Conservation (phyloP, 2,113 vertebrate species). For the Clarias batrachus region DNA sequence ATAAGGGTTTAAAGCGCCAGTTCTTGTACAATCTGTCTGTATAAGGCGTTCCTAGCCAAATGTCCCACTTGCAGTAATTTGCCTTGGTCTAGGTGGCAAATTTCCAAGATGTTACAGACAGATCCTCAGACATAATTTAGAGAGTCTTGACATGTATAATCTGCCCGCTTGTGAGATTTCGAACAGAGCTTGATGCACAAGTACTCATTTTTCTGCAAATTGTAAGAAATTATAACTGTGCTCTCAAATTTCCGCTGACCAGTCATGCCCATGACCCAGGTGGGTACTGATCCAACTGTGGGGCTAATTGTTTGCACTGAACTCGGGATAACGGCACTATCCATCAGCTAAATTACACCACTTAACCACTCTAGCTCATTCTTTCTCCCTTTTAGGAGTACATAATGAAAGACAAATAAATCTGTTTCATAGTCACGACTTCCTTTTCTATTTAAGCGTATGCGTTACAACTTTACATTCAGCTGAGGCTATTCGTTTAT, state of each 20-base stretch:
- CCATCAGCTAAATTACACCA: background rate
- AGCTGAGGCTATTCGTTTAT: background rate
- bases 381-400: background rate
- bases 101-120: constrained; percentile 9
- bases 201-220: background rate
- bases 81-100: background rate
- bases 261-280: background rate
- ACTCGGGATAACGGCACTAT: background rate
- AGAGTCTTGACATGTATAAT: background rate
- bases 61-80: constrained; percentile 20
- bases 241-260: background rate
- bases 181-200: background rate
- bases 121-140: background rate
- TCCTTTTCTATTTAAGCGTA: background rate
- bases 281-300: background rate
- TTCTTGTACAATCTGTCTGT: background rate
- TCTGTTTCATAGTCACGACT: background rate
- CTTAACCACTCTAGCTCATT: background rate
- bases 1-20: background rate
- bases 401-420: background rate
- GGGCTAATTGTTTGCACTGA: background rate
- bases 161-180: background rate
- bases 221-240: background rate
- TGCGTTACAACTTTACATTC: background rate
- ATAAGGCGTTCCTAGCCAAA: background rate